Evolutionary conservation across 2,888 invertebrate species (phyloP).

Genomic region (Dichetophora obliterata): DNA sequence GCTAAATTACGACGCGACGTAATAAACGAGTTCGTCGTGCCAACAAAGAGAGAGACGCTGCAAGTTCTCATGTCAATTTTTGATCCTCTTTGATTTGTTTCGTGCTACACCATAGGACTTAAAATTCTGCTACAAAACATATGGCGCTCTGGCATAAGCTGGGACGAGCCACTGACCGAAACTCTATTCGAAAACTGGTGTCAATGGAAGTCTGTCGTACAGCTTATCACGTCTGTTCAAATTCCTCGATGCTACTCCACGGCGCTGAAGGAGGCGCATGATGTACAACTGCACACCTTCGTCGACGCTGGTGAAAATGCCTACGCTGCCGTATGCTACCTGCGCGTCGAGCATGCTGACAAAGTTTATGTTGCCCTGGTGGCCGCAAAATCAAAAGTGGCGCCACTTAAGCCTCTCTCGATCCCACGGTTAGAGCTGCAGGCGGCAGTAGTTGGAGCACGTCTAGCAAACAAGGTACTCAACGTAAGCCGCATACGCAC

Average conservation of each 20-base stretch:
- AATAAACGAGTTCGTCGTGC: background rate
- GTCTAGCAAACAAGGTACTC: too few relatives aligned
- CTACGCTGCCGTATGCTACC: too few relatives aligned
- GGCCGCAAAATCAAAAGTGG: too few relatives aligned
- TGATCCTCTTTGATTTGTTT: slow-evolving; percentile 3
- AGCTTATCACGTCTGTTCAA: background rate
- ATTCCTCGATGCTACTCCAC: too few relatives aligned
- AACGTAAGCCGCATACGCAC: too few relatives aligned
- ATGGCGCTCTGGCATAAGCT: background rate
- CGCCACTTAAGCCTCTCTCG: too few relatives aligned
- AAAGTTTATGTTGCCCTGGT: too few relatives aligned
- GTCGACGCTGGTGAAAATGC: too few relatives aligned
- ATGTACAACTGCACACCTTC: background rate
- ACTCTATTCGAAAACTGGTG: background rate
- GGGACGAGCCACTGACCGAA: background rate
- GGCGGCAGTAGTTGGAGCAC: too few relatives aligned
- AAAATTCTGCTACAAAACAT: background rate
- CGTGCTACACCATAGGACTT: background rate
- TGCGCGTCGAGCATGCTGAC: too few relatives aligned
- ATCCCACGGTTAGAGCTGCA: too few relatives aligned
- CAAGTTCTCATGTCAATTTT: slow-evolving; percentile 10
- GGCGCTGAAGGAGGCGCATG: too few relatives aligned
- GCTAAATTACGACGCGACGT: background rate
- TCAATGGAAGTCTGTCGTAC: background rate
- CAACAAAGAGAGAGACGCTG: slow-evolving; percentile 1